These are phyloP conservation scores for Paramormyrops kingsleyae DNA, from an alignment of 2,113 vertebrate genomes.

Conservation along the genomic window DNA sequence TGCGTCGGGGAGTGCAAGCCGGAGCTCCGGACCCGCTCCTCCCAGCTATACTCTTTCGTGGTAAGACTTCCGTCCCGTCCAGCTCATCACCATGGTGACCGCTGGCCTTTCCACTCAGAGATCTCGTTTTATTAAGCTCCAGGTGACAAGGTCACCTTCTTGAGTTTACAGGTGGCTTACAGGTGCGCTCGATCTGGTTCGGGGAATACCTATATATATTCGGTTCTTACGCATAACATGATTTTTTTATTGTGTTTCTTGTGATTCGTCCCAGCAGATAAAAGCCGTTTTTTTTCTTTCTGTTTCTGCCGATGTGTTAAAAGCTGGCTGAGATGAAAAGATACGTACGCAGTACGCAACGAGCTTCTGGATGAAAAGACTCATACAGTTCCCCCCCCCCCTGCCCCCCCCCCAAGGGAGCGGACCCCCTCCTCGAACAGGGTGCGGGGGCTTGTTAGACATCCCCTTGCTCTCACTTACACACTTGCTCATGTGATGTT, in stretches of 20 bases:
- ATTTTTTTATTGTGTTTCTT: constrained; percentile 16
- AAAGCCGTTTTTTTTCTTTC: not conserved
- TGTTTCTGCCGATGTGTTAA: constrained; percentile 14
- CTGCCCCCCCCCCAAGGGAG: not conserved
- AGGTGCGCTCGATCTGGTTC: constrained; percentile 4
- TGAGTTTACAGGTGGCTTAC: constrained; percentile 25
- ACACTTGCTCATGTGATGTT: not conserved
- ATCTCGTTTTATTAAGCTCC: not conserved
- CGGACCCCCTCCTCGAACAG: not conserved
- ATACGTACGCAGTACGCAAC: not conserved
- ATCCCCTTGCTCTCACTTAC: not conserved
- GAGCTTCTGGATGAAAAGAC: not conserved
- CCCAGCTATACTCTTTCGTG: constrained; percentile 87
- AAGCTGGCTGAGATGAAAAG: not conserved
- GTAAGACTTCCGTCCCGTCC: constrained; percentile 55
- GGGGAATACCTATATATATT: constrained; percentile 25
- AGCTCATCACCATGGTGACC: not conserved
- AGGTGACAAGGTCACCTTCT: constrained; percentile 12
- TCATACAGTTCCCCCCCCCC: not conserved
- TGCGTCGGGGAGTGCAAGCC: constrained; percentile 91
- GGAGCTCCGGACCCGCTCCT: constrained; percentile 81
- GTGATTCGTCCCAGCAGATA: constrained; percentile 16
- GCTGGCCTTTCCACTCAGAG: not conserved
- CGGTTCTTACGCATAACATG: constrained; percentile 17
- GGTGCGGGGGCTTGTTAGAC: not conserved